A percentile compares a stretch with the other conserved stretches of the same genome.
These are phyloP conservation scores for Vespertilio murinus DNA, from an alignment of 2,797 vertebrate genomes.

Conservation along the genomic window DNA sequence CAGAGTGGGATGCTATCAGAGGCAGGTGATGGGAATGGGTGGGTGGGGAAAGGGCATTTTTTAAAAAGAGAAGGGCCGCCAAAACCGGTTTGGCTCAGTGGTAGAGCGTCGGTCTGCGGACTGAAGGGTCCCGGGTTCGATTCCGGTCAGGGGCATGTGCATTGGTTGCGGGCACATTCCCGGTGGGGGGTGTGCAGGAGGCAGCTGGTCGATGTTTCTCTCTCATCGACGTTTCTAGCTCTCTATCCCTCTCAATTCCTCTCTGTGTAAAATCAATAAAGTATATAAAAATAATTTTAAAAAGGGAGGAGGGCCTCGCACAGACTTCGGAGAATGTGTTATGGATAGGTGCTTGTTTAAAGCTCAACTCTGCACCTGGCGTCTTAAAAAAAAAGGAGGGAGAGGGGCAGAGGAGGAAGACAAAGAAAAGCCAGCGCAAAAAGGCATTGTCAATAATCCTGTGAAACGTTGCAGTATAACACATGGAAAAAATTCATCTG, in stretches of 20 bases:
- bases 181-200: too few species aligned
- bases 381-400: neutral
- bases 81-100: too few species aligned
- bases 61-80: too few species aligned
- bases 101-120: too few species aligned
- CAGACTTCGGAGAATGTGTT: neutral
- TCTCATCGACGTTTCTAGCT: too few species aligned
- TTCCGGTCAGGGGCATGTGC: too few species aligned
- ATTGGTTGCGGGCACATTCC: too few species aligned
- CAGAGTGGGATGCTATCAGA: neutral
- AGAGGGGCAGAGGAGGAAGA: neutral
- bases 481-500: neutral
- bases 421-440: neutral
- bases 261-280: too few species aligned
- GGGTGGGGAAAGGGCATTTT: neutral
- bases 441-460: neutral
- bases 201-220: too few species aligned
- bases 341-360: neutral
- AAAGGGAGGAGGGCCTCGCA: neutral
- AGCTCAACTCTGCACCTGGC: neutral
- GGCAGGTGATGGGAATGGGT: neutral
- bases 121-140: too few species aligned
- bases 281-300: neutral
- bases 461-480: neutral
- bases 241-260: too few species aligned